phyloP scores from a whole-genome alignment of 2,888 invertebrate genomes.

The Macaria notata region DNA sequence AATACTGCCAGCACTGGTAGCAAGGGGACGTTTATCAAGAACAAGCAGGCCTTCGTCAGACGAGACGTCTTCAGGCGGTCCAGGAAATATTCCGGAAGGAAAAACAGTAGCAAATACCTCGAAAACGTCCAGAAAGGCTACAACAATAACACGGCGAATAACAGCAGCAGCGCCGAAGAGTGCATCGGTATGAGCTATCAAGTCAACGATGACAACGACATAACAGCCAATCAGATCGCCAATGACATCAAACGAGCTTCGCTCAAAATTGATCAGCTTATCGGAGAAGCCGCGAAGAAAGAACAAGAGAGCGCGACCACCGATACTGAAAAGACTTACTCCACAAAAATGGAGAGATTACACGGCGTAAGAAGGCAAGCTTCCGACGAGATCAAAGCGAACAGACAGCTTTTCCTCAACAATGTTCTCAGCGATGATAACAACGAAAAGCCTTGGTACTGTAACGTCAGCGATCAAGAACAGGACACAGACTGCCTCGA shows the following conservation, averaged over 20 bases:
- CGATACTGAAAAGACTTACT: constrained; percentile 76
- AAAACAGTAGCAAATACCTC: constrained; percentile 62
- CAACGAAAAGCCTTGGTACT: constrained; percentile 77
- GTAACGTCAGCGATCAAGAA: constrained; percentile 77
- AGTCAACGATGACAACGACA: constrained; percentile 79
- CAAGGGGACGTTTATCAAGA: constrained; percentile 82
- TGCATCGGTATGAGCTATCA: constrained; percentile 77
- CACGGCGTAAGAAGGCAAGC: constrained; percentile 80
- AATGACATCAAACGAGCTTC: constrained; percentile 82
- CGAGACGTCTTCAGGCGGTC: constrained; percentile 77
- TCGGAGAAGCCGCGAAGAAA: constrained; percentile 69
- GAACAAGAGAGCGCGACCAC: constrained; percentile 56
- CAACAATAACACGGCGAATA: constrained; percentile 61
- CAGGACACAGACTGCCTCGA: constrained; percentile 69
- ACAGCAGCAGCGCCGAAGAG: constrained; percentile 75
- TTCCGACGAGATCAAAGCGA: constrained; percentile 75
- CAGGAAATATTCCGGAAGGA: constrained; percentile 76
- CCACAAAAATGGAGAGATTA: constrained; percentile 80
- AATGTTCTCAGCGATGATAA: constrained; percentile 70
- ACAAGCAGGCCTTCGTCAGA: constrained; percentile 78
- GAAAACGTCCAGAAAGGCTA: constrained; percentile 63
- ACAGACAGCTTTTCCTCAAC: constrained; percentile 69
- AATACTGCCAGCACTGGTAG: constrained; percentile 63
- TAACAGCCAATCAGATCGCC: constrained; percentile 79
- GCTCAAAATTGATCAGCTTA: constrained; percentile 80